Conservation (phyloP, 2,113 vertebrate species). For the Nymphicus hollandicus region DNA sequence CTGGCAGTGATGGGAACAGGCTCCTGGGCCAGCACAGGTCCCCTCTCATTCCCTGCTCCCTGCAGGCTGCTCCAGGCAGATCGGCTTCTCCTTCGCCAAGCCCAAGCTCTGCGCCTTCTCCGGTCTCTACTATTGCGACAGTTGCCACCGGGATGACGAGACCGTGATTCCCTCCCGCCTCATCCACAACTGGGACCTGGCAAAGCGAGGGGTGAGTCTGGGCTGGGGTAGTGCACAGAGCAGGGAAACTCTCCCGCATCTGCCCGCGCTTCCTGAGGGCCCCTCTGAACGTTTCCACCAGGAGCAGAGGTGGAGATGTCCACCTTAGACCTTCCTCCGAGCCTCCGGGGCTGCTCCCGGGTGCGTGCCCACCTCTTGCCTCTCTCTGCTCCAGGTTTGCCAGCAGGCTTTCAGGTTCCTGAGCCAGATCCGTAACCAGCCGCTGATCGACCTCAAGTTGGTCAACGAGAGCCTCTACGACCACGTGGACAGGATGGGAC, state of each 20-base stretch:
- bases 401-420: conserved; percentile 83
- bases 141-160: conserved; percentile 85
- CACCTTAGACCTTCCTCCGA: rapidly evolving
- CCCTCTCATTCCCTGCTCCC: background rate
- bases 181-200: conserved; percentile 96
- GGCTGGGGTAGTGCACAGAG: background rate
- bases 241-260: background rate
- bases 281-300: background rate
- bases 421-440: conserved; percentile 81
- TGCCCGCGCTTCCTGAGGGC: background rate
- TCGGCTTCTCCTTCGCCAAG: conserved; percentile 84
- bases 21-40: background rate
- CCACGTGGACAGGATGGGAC: conserved; percentile 82
- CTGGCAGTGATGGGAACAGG: rapidly evolving
- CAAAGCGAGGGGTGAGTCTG: conserved; percentile 76
- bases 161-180: conserved; percentile 89
- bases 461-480: conserved; percentile 84
- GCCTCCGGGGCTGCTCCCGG: background rate
- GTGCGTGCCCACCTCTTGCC: background rate
- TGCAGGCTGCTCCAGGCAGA: conserved; percentile 86
- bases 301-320: background rate
- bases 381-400: conserved; percentile 76
- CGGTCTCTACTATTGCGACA: conserved; percentile 87
- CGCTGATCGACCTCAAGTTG: conserved; percentile 85
- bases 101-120: conserved; percentile 90